These are phyloP conservation scores for Gerris lacustris DNA, from an alignment of 2,888 invertebrate species.

Conservation along the genomic window DNA sequence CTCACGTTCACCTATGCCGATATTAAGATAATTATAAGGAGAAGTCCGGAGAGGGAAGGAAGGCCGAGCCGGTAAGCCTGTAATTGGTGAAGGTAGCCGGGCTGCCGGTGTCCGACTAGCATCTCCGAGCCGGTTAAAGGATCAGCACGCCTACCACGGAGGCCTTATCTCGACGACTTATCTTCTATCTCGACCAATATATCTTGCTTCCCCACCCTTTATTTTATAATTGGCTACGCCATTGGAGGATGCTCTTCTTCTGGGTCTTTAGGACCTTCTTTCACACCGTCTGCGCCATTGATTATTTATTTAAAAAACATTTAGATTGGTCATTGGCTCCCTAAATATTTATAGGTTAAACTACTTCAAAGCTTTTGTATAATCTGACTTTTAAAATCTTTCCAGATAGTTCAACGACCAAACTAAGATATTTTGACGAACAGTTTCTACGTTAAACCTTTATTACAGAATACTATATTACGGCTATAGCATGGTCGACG, in stretches of 20 bases:
- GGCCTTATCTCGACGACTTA: background rate
- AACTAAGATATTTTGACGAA: no score
- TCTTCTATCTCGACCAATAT: background rate
- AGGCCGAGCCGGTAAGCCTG: background rate
- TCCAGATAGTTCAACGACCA: no score
- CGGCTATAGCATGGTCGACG: no score
- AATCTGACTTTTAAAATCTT: no score
- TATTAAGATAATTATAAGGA: slow-evolving; percentile 3
- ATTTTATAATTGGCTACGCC: background rate
- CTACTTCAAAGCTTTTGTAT: no score
- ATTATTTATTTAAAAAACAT: no score
- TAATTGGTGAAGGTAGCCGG: slow-evolving; percentile 1
- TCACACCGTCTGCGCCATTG: no score
- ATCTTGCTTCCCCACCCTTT: background rate
- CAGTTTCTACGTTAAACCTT: no score
- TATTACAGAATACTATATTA: no score
- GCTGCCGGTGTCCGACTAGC: background rate
- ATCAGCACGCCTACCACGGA: background rate
- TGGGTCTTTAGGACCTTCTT: no score
- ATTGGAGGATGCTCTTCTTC: background rate
- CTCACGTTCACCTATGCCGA: background rate
- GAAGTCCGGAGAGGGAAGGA: background rate
- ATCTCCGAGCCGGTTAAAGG: background rate
- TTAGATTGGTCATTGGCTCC: no score
- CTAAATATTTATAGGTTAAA: no score